Conservation (phyloP, 1,140 invertebrate genomes). For the Philotrypesis tridentata region DNA sequence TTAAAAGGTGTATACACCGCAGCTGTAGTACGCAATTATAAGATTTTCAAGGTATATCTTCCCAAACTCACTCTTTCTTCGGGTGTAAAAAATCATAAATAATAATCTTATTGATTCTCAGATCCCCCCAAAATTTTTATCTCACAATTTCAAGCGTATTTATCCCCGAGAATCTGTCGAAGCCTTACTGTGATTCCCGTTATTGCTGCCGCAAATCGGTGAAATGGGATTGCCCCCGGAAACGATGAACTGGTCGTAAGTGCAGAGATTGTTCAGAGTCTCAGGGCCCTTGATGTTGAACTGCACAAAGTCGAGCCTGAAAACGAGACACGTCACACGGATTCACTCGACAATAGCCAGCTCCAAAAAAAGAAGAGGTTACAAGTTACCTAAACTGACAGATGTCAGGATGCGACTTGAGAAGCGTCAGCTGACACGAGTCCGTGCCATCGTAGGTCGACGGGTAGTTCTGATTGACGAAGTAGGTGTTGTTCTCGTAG, state of each 20-base stretch:
- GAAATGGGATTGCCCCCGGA: constrained; percentile 87
- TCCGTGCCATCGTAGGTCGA: constrained; percentile 83
- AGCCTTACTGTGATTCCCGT: constrained; percentile 89
- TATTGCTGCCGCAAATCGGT: constrained; percentile 86
- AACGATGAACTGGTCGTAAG: constrained; percentile 89
- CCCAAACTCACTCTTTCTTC: no score
- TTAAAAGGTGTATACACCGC: no score
- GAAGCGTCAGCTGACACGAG: constrained; percentile 87
- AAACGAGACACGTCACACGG: constrained; percentile 29
- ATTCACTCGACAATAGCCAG: neutral
- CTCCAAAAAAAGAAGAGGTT: neutral
- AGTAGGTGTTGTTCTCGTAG: constrained; percentile 87
- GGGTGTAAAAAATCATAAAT: no score
- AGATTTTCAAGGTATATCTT: no score
- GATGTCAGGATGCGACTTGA: constrained; percentile 83
- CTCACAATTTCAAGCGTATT: no score
- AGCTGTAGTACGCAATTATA: no score
- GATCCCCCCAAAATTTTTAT: no score
- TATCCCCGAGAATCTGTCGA: no score
- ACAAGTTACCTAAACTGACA: constrained; percentile 85
- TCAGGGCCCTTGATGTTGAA: constrained; percentile 84
- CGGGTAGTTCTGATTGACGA: constrained; percentile 87
- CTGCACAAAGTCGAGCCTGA: constrained; percentile 86
- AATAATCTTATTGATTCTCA: no score
- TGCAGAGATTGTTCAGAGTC: constrained; percentile 83